These are phyloP conservation scores for Suncus etruscus DNA, from an alignment of 2,113 vertebrate species.

Conservation along the genomic window DNA sequence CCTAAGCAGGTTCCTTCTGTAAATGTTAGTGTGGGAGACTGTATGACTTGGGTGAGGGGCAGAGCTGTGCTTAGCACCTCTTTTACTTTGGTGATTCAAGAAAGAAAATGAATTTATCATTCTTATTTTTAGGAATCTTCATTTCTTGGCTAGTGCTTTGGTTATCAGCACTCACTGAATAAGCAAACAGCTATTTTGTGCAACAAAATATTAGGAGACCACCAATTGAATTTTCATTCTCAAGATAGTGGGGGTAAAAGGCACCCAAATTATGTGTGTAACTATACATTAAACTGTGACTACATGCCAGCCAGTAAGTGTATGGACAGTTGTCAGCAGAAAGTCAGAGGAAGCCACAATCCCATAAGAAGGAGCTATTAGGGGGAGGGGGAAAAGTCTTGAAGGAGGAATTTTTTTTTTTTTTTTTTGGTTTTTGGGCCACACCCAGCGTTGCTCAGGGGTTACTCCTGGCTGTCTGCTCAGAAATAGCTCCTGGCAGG, in stretches of 20 bases:
- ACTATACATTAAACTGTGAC: background rate
- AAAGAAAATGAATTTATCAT: background rate
- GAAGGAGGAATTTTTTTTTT: background rate
- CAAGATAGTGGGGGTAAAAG: conserved; percentile 24
- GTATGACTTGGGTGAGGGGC: background rate
- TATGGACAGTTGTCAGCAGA: background rate
- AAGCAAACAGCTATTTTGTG: background rate
- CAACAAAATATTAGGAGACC: background rate
- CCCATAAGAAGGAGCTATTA: background rate
- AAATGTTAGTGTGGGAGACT: background rate
- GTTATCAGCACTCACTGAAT: conserved; percentile 38
- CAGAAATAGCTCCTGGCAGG: no score
- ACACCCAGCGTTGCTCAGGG: no score
- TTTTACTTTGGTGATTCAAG: conserved; percentile 19
- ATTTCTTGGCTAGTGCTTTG: conserved; percentile 7
- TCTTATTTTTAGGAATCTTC: background rate
- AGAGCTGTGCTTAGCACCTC: background rate
- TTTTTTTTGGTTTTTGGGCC: no score
- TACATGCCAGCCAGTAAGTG: background rate
- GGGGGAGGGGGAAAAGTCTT: background rate
- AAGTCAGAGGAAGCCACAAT: background rate
- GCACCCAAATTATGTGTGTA: background rate
- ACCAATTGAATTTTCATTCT: conserved; percentile 4
- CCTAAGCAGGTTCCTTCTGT: background rate
- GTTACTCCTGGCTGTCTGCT: no score